Conservation (phyloP, 2,113 vertebrate genomes). For the Motacilla alba region DNA sequence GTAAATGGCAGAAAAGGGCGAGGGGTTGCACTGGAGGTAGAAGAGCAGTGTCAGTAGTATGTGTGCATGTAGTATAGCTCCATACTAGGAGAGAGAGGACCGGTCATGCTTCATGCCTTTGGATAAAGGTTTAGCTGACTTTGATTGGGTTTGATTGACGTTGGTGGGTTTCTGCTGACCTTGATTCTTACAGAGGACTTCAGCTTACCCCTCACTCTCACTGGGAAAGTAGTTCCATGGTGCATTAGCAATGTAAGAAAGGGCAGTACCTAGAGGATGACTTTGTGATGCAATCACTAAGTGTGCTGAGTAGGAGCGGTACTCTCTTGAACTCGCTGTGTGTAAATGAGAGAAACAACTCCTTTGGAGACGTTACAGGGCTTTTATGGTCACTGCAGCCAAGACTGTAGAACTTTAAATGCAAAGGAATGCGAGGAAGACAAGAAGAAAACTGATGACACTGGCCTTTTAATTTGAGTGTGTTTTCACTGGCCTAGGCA, state of each 20-base stretch:
- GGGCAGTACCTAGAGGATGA: not conserved
- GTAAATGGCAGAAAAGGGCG: not conserved
- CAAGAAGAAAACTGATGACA: not conserved
- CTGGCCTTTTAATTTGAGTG: not conserved
- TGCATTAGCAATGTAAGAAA: not conserved
- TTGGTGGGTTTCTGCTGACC: not conserved
- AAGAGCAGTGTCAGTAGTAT: not conserved
- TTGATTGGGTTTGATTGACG: no score
- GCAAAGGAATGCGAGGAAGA: not conserved
- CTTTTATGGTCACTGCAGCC: not conserved
- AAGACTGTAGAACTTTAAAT: not conserved
- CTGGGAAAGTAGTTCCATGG: not conserved
- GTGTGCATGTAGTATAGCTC: not conserved
- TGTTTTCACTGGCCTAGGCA: not conserved
- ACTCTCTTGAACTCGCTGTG: not conserved
- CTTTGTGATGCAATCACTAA: not conserved
- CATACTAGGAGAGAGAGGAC: not conserved
- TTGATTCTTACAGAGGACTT: not conserved
- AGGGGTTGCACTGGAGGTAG: not conserved
- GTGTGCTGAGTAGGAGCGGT: not conserved
- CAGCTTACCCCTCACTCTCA: not conserved
- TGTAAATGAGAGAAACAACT: not conserved
- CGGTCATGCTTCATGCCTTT: fast-evolving
- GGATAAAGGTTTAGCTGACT: not conserved
- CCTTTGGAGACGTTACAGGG: fast-evolving